Evolutionary conservation across 2,888 invertebrate genomes (phyloP), one percentile per base, ranked within the genome.

Genomic region (Tetragnatha montana): DNA sequence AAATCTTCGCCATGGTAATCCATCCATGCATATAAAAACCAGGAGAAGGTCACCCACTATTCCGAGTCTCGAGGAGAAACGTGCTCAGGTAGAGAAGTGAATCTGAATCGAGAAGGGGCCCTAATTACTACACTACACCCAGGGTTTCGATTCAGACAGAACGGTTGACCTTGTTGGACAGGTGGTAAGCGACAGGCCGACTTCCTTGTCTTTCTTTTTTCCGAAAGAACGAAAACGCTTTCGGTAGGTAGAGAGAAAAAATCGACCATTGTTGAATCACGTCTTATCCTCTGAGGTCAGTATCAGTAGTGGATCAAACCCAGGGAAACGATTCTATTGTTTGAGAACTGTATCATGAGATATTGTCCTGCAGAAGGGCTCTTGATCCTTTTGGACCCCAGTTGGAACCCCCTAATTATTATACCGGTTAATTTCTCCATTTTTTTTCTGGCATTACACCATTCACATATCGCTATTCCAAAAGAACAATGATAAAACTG

Each of bases 141-240:
- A 3, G 78, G 8, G 19, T n/a, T n/a, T n/a, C 21, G n/a, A 6
- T 49, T 60, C n/a, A 47, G 12, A 69, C 6, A n/a, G 47, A 68
- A 49, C 70, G 47, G 69, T 22, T 70, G 81, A 81, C 81, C 81
- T 81, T 81, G 81, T 70, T 70, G 81, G n/a, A 68, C 81, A 81
- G 81, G 81, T 81, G 81, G 19, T 47, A 8, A 70, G 81, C 81
- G 81, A 70, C 51, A 21, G 78, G 22, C 60, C 60, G 60, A 60
- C 60, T 60, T 60, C 60, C 60, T 60, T 60, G 60, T 60, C 60
- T 60, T 60, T 60, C 60, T 17, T 60, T 60, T 60, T 35, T 12
- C 21, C 14, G 21, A 60, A 60, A 60, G 21, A 78, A 19, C 71
- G 71, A 60, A 60, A 60, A 60, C 17, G 60, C 17, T 60, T 17